These are phyloP conservation scores for Hippocampus barbouri DNA, from an alignment of 2,113 vertebrate species.

Conservation along the genomic window DNA sequence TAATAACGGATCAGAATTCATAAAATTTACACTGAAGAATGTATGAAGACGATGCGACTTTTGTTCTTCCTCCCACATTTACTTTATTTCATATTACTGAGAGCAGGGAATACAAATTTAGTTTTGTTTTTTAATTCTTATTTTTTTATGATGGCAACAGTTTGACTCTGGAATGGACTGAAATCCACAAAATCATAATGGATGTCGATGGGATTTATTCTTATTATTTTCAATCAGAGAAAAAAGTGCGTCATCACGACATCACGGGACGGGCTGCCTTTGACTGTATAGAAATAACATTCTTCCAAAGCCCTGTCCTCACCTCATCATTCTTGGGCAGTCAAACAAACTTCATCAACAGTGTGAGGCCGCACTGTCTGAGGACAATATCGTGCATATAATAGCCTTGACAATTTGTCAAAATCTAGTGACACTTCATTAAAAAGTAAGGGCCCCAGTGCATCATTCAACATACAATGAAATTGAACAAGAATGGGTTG, in stretches of 20 bases:
- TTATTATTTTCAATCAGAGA: not conserved
- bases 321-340: not conserved
- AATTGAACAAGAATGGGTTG: not conserved
- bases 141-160: too few relatives aligned
- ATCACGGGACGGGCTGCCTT: not conserved
- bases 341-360: not conserved
- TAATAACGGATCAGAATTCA: too few relatives aligned
- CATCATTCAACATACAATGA: not conserved
- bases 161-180: too few relatives aligned
- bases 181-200: not conserved
- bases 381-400: not conserved
- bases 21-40: too few relatives aligned
- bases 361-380: not conserved
- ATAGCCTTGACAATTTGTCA: constrained; percentile 5
- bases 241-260: not conserved
- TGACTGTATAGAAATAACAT: not conserved
- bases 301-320: not conserved
- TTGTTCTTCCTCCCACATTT: too few relatives aligned
- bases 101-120: too few relatives aligned
- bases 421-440: not conserved
- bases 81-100: too few relatives aligned
- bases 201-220: not conserved
- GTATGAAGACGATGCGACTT: too few relatives aligned
- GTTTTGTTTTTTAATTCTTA: too few relatives aligned
- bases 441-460: constrained; percentile 1